Conservation (phyloP, 1,140 invertebrate species). For the Delia radicum region DNA sequence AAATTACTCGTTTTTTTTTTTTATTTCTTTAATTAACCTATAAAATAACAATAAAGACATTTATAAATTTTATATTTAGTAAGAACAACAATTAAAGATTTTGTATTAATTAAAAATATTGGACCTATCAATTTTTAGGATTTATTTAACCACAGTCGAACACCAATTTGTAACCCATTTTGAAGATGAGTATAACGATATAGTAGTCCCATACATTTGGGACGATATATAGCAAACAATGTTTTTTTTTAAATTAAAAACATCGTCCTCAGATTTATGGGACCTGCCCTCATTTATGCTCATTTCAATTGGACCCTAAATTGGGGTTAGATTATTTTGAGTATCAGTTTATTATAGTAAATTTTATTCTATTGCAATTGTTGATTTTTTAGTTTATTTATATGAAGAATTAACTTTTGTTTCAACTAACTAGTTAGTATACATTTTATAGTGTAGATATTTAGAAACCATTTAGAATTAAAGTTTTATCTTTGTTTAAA, state of each 20-base stretch:
- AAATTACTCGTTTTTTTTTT: not conserved
- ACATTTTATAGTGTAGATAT: not conserved
- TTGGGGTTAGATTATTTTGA: not conserved
- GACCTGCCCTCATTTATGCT: no score
- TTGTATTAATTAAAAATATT: not conserved
- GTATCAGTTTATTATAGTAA: not conserved
- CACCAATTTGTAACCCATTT: no score
- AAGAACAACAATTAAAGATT: not conserved
- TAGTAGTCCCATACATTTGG: no score
- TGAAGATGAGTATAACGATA: no score
- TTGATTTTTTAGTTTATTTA: not conserved
- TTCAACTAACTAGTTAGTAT: not conserved
- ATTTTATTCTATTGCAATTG: not conserved
- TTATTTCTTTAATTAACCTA: not conserved
- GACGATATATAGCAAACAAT: no score
- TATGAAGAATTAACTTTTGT: not conserved
- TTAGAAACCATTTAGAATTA: not conserved
- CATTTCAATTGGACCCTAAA: not conserved
- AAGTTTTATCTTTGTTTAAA: not conserved
- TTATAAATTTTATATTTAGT: not conserved
- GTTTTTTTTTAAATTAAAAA: no score
- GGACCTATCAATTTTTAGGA: not conserved
- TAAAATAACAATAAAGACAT: not conserved
- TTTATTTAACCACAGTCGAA: no score
- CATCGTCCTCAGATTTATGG: no score